phyloP scores from a whole-genome alignment of 1,140 invertebrate genomes.

The Bombus balteatus region DNA sequence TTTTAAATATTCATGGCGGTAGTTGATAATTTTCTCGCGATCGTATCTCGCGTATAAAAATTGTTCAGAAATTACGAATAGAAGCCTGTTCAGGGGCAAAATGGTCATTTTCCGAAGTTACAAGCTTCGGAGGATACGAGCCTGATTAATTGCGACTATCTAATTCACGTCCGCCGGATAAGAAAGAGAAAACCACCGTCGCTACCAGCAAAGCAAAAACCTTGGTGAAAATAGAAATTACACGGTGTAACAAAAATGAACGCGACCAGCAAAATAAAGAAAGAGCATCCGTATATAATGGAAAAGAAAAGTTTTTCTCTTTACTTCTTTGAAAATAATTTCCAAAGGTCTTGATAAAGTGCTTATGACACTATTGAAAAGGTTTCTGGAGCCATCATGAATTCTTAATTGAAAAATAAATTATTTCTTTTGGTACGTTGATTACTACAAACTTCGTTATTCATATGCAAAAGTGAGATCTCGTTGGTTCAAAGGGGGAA shows the following conservation, averaged over 20 bases:
- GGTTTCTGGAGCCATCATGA: fast-evolving
- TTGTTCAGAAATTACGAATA: neutral
- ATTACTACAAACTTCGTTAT: neutral
- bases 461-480: neutral
- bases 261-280: neutral
- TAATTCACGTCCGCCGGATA: conserved; percentile 35
- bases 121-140: neutral
- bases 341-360: too few relatives aligned
- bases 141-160: conserved; percentile 38
- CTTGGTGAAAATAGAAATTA: neutral
- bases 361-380: too few relatives aligned
- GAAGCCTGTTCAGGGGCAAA: neutral
- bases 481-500: too few relatives aligned
- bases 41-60: neutral
- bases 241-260: conserved; percentile 11
- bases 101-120: neutral
- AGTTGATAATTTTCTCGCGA: neutral
- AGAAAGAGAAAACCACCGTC: neutral
- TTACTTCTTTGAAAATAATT: too few relatives aligned
- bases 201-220: conserved; percentile 25
- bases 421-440: neutral
- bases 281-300: neutral
- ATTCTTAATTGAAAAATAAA: neutral
- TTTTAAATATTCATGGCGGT: neutral
- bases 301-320: too few relatives aligned